Base-by-base conservation (phyloP, 2,888 invertebrate genomes). In the Pyrrhia umbra region DNA sequence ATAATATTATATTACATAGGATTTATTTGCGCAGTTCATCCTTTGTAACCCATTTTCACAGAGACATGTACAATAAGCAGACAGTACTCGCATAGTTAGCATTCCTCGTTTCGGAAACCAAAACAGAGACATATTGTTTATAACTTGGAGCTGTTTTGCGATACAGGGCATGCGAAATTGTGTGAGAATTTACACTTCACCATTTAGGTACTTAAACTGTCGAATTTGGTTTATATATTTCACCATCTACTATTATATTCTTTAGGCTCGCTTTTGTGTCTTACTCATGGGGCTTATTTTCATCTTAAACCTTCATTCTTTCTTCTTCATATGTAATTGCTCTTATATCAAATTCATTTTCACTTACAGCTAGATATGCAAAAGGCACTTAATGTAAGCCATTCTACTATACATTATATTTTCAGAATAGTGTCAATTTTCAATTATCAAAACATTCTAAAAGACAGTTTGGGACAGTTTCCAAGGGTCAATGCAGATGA, bases 31-130 rank as follows among this genome's bases (percentile, higher is more conserved):
- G 46, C 37, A 64, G 40, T 72, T 42, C 54, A 75, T 58, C 75
- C 54, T 61, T 42, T 75, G 43, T 69, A 59, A 72, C 72, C 70
- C 55, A 72, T 75, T 69, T 75, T 27, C 54, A 51, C 51, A 51
- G 43, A 55, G 70, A 75, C 70, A 75, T 6, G 49, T 62, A 72
- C 75, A 72, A 51, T 75, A 75, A 75, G 70, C 75, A 72, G 72
- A 75, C 34, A 64, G 34, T 68, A 40, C n/a, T 42, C 5, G 30
- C 55, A 64, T 45, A 43, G 30, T 64, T 69, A 37, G 43, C 46
- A 75, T 75, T 69, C 59, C 75, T 30, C 27, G 37, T 46, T 55
- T 55, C 37, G 6, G 16, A 72, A 72, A 73, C 43, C 52, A 69
- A 60, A 67, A 54, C 73, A 67, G 46, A 34, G 43, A 37, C n/a